Evolutionary conservation across 2,888 invertebrate species (phyloP).

Genomic region (Melanargia galathea): DNA sequence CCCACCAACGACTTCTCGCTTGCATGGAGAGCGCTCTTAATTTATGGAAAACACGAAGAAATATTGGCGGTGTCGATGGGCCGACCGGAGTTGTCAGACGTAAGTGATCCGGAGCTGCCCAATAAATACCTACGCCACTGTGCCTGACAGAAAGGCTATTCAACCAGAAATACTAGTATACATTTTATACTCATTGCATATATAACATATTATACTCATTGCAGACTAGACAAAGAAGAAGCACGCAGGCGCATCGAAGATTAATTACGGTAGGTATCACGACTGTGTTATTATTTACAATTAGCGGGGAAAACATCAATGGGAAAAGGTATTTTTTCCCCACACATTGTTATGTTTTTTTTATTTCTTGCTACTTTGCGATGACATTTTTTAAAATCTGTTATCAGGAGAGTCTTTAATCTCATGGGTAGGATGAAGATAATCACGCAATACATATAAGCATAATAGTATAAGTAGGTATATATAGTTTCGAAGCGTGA

Average conservation of each 20-base stretch:
- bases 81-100: too few species aligned
- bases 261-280: conserved; percentile 29
- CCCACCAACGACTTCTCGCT: too few species aligned
- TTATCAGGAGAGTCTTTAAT: not conserved
- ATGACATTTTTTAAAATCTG: not conserved
- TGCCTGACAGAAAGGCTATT: too few species aligned
- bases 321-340: conserved; percentile 27
- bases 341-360: conserved; percentile 14
- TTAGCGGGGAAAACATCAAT: conserved; percentile 17
- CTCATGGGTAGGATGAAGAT: not conserved
- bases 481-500: too few species aligned
- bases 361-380: not conserved
- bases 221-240: conserved; percentile 11
- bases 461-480: too few species aligned
- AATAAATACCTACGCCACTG: too few species aligned
- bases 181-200: not conserved
- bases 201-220: not conserved
- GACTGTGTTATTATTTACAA: conserved; percentile 29
- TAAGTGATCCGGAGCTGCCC: too few species aligned
- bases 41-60: too few species aligned
- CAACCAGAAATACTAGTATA: too few species aligned
- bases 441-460: too few species aligned
- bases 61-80: too few species aligned
- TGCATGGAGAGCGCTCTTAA: too few species aligned
- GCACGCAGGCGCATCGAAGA: not conserved